Conservation (phyloP, 2,113 vertebrate species). For the Fukomys damarensis region DNA sequence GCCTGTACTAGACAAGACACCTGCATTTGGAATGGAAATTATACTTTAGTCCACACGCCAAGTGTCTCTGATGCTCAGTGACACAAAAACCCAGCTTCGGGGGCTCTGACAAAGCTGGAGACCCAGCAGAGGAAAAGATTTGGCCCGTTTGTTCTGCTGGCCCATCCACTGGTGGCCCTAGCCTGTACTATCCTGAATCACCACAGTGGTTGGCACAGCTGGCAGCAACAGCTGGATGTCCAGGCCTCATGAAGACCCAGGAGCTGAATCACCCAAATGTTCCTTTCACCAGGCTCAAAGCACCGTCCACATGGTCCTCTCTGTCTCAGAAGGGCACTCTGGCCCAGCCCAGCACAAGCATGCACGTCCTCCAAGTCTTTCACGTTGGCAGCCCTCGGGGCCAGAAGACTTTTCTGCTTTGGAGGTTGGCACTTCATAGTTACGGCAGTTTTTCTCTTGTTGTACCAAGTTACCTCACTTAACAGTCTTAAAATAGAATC, state of each 20-base stretch:
- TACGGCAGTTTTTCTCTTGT: slow-evolving; percentile 67
- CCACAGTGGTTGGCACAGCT: background rate
- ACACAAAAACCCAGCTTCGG: background rate
- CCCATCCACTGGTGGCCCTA: background rate
- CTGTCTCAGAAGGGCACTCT: fast-evolving
- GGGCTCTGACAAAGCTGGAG: background rate
- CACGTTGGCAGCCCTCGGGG: background rate
- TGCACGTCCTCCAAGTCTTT: background rate
- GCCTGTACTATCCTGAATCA: background rate
- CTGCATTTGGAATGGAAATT: background rate
- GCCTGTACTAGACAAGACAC: background rate
- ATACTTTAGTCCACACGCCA: background rate
- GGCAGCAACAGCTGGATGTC: background rate
- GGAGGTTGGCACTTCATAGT: slow-evolving; percentile 40
- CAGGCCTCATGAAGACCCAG: background rate
- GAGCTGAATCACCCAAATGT: background rate
- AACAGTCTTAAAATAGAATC: slow-evolving; percentile 48
- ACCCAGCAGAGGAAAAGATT: background rate
- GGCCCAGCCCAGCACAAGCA: background rate
- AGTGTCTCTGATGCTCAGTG: background rate
- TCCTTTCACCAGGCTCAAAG: background rate
- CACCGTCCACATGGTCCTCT: background rate
- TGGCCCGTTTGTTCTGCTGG: background rate
- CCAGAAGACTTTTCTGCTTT: background rate
- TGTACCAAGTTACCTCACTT: slow-evolving; percentile 46